Evolutionary conservation across 2,113 vertebrate species (phyloP).

Genomic region (Dermatemys mawii): DNA sequence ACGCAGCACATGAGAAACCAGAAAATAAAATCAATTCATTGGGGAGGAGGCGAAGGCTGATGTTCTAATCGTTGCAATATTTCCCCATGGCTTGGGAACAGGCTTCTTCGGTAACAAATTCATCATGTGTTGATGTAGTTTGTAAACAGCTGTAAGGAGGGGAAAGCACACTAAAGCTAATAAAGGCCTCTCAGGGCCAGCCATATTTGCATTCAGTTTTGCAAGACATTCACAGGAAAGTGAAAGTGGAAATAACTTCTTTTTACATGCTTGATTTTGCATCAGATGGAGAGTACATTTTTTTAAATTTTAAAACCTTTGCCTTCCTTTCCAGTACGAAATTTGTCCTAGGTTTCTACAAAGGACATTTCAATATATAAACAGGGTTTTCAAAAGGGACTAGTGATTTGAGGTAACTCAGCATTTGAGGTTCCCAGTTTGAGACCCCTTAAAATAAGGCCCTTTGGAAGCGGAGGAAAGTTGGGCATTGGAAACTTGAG

Average conservation of each 20-base stretch:
- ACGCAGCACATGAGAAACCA: background rate
- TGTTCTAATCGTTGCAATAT: background rate
- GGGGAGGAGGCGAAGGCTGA: background rate
- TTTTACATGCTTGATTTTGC: background rate
- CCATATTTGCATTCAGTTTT: background rate
- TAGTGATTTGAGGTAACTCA: background rate
- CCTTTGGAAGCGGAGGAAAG: background rate
- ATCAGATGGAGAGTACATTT: background rate
- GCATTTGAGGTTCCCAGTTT: background rate
- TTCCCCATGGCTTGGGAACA: background rate
- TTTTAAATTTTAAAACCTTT: background rate
- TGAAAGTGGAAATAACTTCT: background rate
- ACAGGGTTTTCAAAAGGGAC: background rate
- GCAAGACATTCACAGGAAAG: no score
- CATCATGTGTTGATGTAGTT: background rate
- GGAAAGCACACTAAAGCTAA: background rate
- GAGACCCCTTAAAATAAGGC: background rate
- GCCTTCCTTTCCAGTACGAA: background rate
- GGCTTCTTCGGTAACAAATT: background rate
- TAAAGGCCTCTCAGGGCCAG: background rate
- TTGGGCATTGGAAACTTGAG: background rate
- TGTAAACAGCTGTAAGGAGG: background rate
- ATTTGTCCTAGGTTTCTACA: background rate
- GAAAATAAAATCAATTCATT: background rate
- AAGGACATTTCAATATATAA: background rate